Evolutionary conservation across 2,797 vertebrate genomes (phyloP).

Genomic region (Phylloscopus collybita): DNA sequence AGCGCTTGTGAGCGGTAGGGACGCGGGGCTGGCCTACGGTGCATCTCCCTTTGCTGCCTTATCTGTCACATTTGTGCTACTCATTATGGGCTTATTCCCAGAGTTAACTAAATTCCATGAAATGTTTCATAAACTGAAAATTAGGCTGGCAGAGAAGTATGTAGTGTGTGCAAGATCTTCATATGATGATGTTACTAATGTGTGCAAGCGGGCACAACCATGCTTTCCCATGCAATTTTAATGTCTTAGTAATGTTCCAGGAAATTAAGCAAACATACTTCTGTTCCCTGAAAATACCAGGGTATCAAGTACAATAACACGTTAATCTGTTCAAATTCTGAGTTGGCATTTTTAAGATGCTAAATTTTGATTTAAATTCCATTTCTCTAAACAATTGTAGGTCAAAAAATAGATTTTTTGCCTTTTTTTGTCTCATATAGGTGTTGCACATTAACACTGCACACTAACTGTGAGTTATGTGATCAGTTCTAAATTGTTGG

Average conservation of each 20-base stretch:
- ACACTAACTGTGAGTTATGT: background rate
- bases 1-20: rapidly evolving
- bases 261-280: background rate
- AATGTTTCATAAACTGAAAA: background rate
- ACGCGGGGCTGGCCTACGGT: background rate
- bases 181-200: background rate
- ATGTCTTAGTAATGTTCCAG: background rate
- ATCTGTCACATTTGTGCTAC: background rate
- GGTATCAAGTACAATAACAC: background rate
- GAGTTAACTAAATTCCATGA: background rate
- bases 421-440: background rate
- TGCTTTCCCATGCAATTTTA: background rate
- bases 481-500: background rate
- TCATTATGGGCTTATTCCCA: background rate
- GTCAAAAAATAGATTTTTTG: background rate
- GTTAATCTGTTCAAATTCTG: background rate
- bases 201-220: background rate
- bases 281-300: background rate
- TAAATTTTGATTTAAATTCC: background rate
- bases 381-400: background rate
- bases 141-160: background rate
- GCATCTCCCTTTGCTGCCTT: background rate
- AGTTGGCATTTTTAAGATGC: background rate
- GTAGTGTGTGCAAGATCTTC: background rate
- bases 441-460: background rate